Evolutionary conservation across 1,140 invertebrate genomes (phyloP), one percentile per base, ranked within the genome.

Genomic region (Bombus cullumanus): DNA sequence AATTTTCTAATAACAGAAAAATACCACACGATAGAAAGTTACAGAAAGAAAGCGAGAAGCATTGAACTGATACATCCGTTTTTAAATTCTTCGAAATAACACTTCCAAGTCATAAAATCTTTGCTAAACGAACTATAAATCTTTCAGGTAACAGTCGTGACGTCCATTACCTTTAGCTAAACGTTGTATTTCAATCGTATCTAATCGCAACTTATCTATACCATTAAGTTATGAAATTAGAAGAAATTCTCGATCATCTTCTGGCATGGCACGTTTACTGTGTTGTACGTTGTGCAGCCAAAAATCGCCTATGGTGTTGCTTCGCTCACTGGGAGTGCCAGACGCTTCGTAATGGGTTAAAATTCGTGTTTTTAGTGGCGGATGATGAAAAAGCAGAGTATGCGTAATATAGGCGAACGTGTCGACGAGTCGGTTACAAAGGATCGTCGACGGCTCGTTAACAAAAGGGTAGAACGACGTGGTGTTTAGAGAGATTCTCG

Each of bases 361-460:
- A 92, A 93, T 93, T 93, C 88, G 77, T 91, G 92, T 76, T 90
- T 91, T 93, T 91, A 91, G 88, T 74, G 85, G 39, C 25, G 13
- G 59, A 57, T 83, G 77, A 90, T 90, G 86, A 90, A 83, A 90
- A 90, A 90, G 89, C 81, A 75, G 34, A 25, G 34, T 3, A 34
- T 25, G 5, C 10, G 28, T 62, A 86, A 75, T 59, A 15, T 15
- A 41, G 22, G 10, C 31, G 66, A 22, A 85, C 76, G 64, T 22
- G 74, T 88, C 77, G 87, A 79, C 57, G 57, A 28, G 8, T 59
- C 25, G 25, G 10, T 59, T 59, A 28, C 57, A 10, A 59, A 9
- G 25, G 57, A 28, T 59, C 57, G 62, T 88, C 86, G 86, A 81
- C 77, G 82, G 86, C 86, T 88, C 80, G 86, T 88, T 89, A 89